Evolutionary conservation across 1,140 invertebrate genomes (phyloP).

Genomic region (Physella acuta): DNA sequence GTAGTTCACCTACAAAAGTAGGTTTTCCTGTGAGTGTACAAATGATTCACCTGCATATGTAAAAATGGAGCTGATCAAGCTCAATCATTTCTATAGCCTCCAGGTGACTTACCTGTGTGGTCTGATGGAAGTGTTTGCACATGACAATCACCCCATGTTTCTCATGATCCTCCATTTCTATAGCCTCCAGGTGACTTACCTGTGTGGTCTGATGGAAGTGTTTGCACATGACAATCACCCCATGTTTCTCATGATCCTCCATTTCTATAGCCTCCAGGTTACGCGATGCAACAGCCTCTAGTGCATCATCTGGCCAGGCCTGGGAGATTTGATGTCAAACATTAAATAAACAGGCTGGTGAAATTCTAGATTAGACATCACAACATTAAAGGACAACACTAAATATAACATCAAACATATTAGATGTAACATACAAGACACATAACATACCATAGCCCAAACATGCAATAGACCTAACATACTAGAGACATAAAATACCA

Average conservation of each 20-base stretch:
- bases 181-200: no score
- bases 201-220: slow-evolving; percentile 79
- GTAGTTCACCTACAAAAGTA: no score
- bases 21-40: no score
- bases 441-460: no score
- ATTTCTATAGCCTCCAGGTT: slow-evolving; percentile 73
- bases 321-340: slow-evolving; percentile 41
- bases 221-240: slow-evolving; percentile 77
- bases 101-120: slow-evolving; percentile 59
- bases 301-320: slow-evolving; percentile 87
- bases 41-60: no score
- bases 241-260: slow-evolving; percentile 68
- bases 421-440: no score
- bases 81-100: no score
- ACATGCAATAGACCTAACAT: no score
- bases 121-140: slow-evolving; percentile 83
- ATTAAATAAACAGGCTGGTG: background rate
- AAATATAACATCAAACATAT: no score
- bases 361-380: background rate
- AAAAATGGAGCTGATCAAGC: no score
- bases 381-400: no score
- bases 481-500: no score
- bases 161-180: slow-evolving; percentile 68
- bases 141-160: slow-evolving; percentile 72
- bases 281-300: slow-evolving; percentile 82